Conservation (phyloP, 2,888 invertebrate genomes). For the Cataglyphis cursor region DNA sequence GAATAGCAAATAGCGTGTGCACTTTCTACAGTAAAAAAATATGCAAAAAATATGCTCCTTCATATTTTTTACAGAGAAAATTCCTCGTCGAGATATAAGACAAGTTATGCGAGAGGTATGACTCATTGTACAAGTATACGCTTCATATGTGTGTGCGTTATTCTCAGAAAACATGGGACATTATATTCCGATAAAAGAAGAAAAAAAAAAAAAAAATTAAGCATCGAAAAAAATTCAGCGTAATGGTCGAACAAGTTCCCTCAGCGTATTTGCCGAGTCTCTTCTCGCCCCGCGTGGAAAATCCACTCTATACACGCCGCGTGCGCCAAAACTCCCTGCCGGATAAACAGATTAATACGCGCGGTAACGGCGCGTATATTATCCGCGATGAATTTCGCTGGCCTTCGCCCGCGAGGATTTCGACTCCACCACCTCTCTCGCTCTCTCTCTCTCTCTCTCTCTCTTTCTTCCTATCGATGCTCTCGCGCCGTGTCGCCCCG, state of each 20-base stretch:
- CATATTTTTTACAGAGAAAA: slow-evolving; percentile 1
- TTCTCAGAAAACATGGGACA: neutral
- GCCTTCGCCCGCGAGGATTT: slow-evolving; percentile 53
- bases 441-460: neutral
- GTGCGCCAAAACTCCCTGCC: slow-evolving; percentile 49
- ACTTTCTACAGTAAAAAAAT: neutral
- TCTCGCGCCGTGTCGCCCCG: slow-evolving; percentile 32
- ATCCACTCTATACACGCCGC: slow-evolving; percentile 12
- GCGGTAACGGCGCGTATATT: slow-evolving; percentile 56
- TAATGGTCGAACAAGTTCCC: neutral
- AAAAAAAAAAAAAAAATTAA: neutral
- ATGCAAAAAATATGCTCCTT: neutral
- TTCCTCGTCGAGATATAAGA: neutral
- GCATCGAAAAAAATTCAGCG: neutral
- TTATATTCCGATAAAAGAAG: neutral
- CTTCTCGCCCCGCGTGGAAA: neutral
- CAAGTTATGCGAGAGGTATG: neutral
- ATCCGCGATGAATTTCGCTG: slow-evolving; percentile 60
- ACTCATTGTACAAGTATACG: slow-evolving; percentile 1
- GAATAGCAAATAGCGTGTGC: neutral
- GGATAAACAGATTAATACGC: slow-evolving; percentile 60
- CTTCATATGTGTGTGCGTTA: neutral
- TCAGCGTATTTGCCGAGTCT: neutral
- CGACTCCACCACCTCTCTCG: slow-evolving; percentile 22
- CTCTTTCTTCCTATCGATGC: slow-evolving; percentile 13